phyloP scores from a whole-genome alignment of 2,888 invertebrate genomes.

The Leptinotarsa tumamoca region DNA sequence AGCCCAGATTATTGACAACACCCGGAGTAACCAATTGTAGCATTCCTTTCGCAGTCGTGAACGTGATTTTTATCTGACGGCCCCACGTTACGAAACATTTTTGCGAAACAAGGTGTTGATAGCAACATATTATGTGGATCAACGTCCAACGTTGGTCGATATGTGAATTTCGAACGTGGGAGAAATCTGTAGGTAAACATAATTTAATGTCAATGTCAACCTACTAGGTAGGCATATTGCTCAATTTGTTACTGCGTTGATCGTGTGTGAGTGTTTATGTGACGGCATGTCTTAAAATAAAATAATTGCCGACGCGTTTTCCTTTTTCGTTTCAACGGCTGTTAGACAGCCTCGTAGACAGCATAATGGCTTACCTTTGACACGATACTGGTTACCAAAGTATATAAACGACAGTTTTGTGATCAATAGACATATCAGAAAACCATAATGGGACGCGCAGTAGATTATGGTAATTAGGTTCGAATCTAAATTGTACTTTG shows the following conservation, averaged over 20 bases:
- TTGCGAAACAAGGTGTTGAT: conserved; percentile 36
- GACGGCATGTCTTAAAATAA: conserved; percentile 54
- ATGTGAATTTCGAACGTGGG: conserved; percentile 38
- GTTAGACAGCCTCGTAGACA: conserved; percentile 30
- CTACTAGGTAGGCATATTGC: conserved; percentile 44
- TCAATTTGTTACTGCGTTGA: conserved; percentile 39
- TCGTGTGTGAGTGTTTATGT: conserved; percentile 44
- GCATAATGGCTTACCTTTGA: conserved; percentile 34
- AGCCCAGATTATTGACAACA: background rate
- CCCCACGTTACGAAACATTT: conserved; percentile 19
- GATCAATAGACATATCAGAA: conserved; percentile 31
- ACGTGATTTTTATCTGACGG: background rate
- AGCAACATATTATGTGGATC: conserved; percentile 36
- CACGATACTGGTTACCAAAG: conserved; percentile 30
- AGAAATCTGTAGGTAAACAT: conserved; percentile 50
- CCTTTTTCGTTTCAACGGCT: conserved; percentile 43
- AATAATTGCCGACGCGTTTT: conserved; percentile 40
- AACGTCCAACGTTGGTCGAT: conserved; percentile 30
- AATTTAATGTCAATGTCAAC: conserved; percentile 53
- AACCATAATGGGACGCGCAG: conserved; percentile 7
- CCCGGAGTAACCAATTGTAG: background rate
- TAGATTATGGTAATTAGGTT: conserved; percentile 10
- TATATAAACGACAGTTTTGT: conserved; percentile 22
- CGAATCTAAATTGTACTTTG: background rate
- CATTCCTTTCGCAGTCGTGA: background rate